Conservation (phyloP, 2,888 invertebrate species). For the Aromia moschata region DNA sequence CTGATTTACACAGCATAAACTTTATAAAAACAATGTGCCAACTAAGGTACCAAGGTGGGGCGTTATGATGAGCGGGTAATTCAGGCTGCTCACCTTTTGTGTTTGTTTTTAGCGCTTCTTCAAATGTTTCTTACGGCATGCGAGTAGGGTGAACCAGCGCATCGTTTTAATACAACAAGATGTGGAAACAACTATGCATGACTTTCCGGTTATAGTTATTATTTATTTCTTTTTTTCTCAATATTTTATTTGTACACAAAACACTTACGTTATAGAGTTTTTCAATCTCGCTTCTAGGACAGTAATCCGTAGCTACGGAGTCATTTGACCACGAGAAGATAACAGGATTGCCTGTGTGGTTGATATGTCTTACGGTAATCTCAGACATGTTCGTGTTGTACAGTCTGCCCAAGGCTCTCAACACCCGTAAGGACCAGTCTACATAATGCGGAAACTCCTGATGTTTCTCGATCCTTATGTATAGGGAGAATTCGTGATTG, state of each 20-base stretch:
- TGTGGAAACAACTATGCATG: too few relatives aligned
- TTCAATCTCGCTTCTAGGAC: slow-evolving; percentile 80
- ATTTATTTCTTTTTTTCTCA: too few relatives aligned
- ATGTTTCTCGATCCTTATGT: slow-evolving; percentile 71
- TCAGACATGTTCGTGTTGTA: slow-evolving; percentile 71
- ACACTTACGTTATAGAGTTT: slow-evolving; percentile 70
- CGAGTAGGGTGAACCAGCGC: too few relatives aligned
- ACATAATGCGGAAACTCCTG: slow-evolving; percentile 72
- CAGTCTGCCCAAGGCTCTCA: slow-evolving; percentile 69
- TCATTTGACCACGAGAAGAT: slow-evolving; percentile 89
- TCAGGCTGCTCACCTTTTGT: too few relatives aligned
- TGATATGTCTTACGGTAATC: slow-evolving; percentile 75
- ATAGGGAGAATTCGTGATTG: slow-evolving; percentile 83
- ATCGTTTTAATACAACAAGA: too few relatives aligned
- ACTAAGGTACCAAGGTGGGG: too few relatives aligned
- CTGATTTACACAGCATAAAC: too few relatives aligned
- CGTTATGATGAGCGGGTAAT: too few relatives aligned
- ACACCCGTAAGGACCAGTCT: slow-evolving; percentile 80
- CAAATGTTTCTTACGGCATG: too few relatives aligned
- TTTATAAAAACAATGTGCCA: too few relatives aligned
- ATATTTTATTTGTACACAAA: background rate
- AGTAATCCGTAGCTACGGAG: slow-evolving; percentile 79
- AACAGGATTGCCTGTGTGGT: slow-evolving; percentile 69
- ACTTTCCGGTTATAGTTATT: too few relatives aligned
- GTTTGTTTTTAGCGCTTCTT: too few relatives aligned